These are phyloP conservation scores for Leptarthrus brevirostris DNA, from an alignment of 2,888 invertebrate species.

Conservation along the genomic window DNA sequence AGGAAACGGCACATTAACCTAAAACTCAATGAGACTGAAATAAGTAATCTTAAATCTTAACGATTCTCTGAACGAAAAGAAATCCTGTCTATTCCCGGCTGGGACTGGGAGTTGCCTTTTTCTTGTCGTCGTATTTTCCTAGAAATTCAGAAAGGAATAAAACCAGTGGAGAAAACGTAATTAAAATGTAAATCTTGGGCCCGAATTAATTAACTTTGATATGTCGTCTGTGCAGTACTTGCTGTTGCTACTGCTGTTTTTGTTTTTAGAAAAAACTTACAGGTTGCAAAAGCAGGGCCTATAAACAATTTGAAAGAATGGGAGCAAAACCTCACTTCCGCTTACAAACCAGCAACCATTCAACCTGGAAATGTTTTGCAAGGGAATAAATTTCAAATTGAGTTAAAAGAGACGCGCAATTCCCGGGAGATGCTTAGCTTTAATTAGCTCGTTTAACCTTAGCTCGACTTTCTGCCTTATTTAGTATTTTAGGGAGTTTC, in stretches of 20 bases:
- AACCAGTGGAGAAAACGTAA: conserved; percentile 49
- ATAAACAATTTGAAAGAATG: background rate
- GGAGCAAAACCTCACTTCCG: background rate
- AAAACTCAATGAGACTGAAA: conserved; percentile 50
- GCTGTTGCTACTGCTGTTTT: background rate
- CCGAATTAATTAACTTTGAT: conserved; percentile 52
- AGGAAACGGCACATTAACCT: conserved; percentile 49
- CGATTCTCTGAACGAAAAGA: conserved; percentile 45
- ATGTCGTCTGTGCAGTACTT: conserved; percentile 24
- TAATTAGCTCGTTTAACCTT: conserved; percentile 28
- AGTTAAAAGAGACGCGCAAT: conserved; percentile 13
- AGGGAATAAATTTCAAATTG: conserved; percentile 38
- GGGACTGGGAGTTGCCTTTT: background rate
- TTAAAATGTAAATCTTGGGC: conserved; percentile 53
- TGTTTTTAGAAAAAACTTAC: background rate
- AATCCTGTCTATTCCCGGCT: conserved; percentile 5
- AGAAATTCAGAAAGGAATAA: conserved; percentile 26
- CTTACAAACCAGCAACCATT: background rate
- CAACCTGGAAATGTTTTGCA: conserved; percentile 38
- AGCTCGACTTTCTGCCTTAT: background rate
- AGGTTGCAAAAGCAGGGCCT: background rate
- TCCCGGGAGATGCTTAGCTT: conserved; percentile 7
- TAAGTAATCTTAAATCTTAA: conserved; percentile 50
- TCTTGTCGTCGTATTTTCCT: background rate
- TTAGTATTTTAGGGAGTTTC: background rate